phyloP scores from a whole-genome alignment of 2,113 vertebrate genomes.

The Mobula birostris region DNA sequence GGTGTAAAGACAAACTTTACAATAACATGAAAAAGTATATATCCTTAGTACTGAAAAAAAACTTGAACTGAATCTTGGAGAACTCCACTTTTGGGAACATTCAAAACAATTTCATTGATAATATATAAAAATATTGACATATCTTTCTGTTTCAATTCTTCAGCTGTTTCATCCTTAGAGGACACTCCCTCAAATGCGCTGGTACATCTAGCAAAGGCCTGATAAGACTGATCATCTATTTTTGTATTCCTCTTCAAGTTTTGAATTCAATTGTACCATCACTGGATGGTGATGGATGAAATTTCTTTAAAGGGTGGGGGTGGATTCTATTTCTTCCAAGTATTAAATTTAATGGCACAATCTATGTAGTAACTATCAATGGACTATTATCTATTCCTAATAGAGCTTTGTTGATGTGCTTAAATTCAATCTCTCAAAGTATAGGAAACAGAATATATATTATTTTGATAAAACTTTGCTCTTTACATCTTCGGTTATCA shows the following conservation, averaged over 20 bases:
- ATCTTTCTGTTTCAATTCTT: neutral
- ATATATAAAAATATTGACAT: neutral
- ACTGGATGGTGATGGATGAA: neutral
- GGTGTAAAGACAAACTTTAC: conserved; percentile 41
- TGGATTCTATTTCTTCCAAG: neutral
- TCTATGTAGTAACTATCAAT: neutral
- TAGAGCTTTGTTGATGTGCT: neutral
- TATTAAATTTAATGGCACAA: neutral
- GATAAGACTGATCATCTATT: neutral
- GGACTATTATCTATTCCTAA: neutral
- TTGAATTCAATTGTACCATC: neutral
- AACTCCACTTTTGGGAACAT: neutral
- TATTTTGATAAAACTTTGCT: neutral
- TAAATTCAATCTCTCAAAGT: neutral
- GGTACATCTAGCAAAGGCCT: neutral
- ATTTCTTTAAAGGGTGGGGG: neutral
- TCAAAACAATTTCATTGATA: neutral
- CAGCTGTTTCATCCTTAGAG: neutral
- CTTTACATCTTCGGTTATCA: neutral
- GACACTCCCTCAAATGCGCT: neutral
- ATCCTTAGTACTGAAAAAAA: too few relatives aligned
- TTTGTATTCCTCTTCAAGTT: neutral
- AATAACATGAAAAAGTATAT: conserved; percentile 33
- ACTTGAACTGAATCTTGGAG: neutral
- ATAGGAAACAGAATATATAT: neutral